Conservation (phyloP, 2,113 vertebrate genomes). For the Spermophilus dauricus region DNA sequence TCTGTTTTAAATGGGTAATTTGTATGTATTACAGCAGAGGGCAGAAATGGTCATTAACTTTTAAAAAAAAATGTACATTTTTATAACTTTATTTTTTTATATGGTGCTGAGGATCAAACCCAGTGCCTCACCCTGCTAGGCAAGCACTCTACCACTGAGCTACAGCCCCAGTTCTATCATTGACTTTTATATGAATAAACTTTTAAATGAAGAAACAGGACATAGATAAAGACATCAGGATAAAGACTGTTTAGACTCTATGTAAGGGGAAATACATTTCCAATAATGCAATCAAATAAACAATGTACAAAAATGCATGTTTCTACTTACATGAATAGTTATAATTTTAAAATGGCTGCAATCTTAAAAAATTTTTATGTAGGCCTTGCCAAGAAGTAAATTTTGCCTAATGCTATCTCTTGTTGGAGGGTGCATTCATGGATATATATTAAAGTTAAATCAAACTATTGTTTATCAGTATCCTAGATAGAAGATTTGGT, state of each 20-base stretch:
- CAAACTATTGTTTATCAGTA: neutral
- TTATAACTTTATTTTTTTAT: no score
- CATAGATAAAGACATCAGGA: neutral
- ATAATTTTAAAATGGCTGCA: neutral
- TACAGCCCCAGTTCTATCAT: no score
- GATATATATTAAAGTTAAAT: constrained; percentile 33
- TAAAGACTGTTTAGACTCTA: neutral
- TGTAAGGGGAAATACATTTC: neutral
- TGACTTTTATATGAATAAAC: neutral
- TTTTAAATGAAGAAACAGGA: neutral
- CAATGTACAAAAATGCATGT: neutral
- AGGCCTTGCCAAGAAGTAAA: neutral
- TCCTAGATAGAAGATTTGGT: neutral
- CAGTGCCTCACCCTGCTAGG: no score
- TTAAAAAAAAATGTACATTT: neutral
- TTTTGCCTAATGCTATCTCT: neutral
- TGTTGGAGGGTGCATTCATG: neutral
- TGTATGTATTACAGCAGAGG: neutral
- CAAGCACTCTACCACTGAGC: no score
- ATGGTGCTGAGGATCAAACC: no score
- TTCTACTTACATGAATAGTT: neutral
- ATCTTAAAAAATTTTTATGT: constrained; percentile 20
- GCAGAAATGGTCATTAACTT: neutral
- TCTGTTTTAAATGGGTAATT: neutral
- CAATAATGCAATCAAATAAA: neutral